Base-by-base conservation (phyloP, 2,113 vertebrate species). In the Notarius quadriscutis region DNA sequence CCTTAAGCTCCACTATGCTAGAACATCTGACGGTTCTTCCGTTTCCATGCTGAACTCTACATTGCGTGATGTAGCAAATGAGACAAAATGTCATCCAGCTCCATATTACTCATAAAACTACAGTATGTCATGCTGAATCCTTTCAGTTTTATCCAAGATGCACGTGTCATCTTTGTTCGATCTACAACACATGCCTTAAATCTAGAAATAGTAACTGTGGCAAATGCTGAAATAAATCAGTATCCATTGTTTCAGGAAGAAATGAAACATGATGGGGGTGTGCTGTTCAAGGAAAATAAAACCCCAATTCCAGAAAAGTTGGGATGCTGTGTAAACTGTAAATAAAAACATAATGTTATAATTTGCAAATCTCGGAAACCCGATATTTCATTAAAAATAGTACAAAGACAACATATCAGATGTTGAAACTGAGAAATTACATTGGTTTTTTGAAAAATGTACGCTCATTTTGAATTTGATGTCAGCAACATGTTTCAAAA, bases 171-270 rank as follows among this genome's bases (percentile, higher is more conserved):
- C 8, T 74, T 74, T 74, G 34, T 7, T 41, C 34, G 17, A 2
- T 74, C 71, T 48, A 41, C 22, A 77, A 77, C 10, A 77, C 65
- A 84, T 84, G 65, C 63, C 82, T 84, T 84, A 84, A 57, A 82
- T 55, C 75, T 80, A 4, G n/a, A 17, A 27, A 30, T 58, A 9
- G 17, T 58, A 80, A 27, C 51, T 53, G 71, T 74, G 74, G 22
- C 74, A 77, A 51, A 53, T 77, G 12, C 14, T 30, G n/a, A 80
- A 57, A 57, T 30, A 58, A 57, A 8, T 80, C 14, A 18, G 51
- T 58, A 18, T 79, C n/a, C 15, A 7, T 78, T 14, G 7, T 78
- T 53, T 27, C 20, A 11, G 10, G 15, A 55, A 53, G 5, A 78
- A 78, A 78, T 53, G n/a, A n/a, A 51, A 51, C 12, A 27, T 7